phyloP scores from a whole-genome alignment of 1,140 invertebrate species.

The Halesus radiatus region DNA sequence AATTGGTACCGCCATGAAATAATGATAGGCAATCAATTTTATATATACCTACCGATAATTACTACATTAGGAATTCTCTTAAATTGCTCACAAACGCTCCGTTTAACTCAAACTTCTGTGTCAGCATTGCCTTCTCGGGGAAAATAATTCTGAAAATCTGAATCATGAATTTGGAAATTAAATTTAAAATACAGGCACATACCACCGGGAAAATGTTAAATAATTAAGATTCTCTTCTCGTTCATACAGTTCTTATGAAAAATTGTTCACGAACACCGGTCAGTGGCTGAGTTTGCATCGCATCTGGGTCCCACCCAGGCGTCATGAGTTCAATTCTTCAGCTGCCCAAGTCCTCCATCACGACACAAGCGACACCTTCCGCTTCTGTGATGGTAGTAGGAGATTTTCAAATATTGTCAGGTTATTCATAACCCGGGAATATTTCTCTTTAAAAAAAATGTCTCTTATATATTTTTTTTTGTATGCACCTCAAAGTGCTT shows the following conservation, averaged over 20 bases:
- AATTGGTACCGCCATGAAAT: neutral
- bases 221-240: neutral
- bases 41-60: neutral
- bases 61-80: neutral
- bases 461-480: too few relatives aligned
- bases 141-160: neutral
- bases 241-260: neutral
- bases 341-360: too few relatives aligned
- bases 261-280: neutral
- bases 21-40: neutral
- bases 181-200: neutral
- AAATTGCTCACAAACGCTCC: neutral
- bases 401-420: too few relatives aligned
- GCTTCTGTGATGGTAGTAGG: too few relatives aligned
- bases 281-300: too few relatives aligned
- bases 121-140: neutral
- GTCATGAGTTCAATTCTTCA: too few relatives aligned
- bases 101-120: neutral
- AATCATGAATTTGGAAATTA: neutral
- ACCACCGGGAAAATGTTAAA: neutral
- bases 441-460: too few relatives aligned
- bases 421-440: too few relatives aligned
- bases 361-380: too few relatives aligned
- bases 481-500: too few relatives aligned
- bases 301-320: too few relatives aligned